phyloP scores from a whole-genome alignment of 2,113 vertebrate species.

The Chaetorhynchus papuensis region DNA sequence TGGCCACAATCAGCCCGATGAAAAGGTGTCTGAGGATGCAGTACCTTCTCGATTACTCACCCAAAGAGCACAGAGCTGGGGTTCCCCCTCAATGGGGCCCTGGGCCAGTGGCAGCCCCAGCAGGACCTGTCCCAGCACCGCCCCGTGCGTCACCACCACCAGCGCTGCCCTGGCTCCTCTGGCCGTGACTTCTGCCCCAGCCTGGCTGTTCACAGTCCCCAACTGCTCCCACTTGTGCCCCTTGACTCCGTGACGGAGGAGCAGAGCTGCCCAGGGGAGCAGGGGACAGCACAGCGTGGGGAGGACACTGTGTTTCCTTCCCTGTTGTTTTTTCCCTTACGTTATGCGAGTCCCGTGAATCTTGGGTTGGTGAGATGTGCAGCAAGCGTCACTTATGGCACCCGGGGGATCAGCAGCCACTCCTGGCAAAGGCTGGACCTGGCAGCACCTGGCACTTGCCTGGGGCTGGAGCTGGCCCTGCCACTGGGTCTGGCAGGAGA shows the following conservation, averaged over 20 bases:
- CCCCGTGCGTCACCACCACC: rapidly evolving
- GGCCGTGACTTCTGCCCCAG: background rate
- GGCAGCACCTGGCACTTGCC: background rate
- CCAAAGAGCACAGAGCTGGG: rapidly evolving
- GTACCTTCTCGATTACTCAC: rapidly evolving
- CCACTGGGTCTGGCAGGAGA: background rate
- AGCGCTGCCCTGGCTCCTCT: background rate
- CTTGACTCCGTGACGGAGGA: background rate
- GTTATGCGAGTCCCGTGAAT: background rate
- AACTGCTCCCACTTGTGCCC: background rate
- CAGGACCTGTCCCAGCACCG: rapidly evolving
- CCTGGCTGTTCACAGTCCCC: background rate
- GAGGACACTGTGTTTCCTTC: background rate
- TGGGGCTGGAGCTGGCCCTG: background rate
- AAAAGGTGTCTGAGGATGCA: rapidly evolving
- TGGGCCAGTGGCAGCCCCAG: background rate
- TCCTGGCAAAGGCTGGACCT: background rate
- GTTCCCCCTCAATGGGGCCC: rapidly evolving
- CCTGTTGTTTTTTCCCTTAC: conserved; percentile 10
- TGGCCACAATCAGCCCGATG: rapidly evolving
- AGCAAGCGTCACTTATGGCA: background rate
- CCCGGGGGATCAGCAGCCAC: background rate
- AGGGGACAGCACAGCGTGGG: background rate
- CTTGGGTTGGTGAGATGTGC: background rate
- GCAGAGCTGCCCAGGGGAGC: conserved; percentile 8